Evolutionary conservation across 2,797 vertebrate genomes (phyloP), one percentile per base, ranked within the genome.

Genomic region (Threskiornis aethiopicus): DNA sequence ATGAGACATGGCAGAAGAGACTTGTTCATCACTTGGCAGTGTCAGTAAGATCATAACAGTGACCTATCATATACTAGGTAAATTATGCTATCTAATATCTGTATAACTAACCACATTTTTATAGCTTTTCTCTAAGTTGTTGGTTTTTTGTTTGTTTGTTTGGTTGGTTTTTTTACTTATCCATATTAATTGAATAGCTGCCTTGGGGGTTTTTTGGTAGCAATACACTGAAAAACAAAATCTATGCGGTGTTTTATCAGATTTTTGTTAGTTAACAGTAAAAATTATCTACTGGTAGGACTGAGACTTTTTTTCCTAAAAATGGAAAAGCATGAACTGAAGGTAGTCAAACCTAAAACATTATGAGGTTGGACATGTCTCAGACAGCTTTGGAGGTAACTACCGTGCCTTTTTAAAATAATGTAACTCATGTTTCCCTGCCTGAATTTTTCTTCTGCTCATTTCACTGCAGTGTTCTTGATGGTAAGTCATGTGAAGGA

Each of bases 371-470:
- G 7, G 25, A 35, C 15, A 44, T 5, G 4, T 44, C 47, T 72
- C 26, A 11, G 8, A 24, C 13, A 55, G 15, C 22, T 65, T 16
- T 13, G 7, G 16, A 9, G 14, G 59, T 69, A 59, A n/a, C 5
- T 79, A 49, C 8, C 25, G 13, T 52, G 15, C 51, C 52, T 58
- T 54, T 71, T 62, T 24, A 55, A 84, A 49, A 33, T 55, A 71
- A 37, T 5, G 1, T 35, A 54, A 21, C 14, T 39, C 2, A 0
- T 31, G 9, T 61, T 47, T 89, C 19, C 1, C 12, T 21, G 9
- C 11, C 20, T 89, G 24, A 55, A 18, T 39, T 84, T 44, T 80
- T 22, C 6, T 83, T 83, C 14, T 54, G 18, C 19, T 64, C 3
- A 9, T 83, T 90, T 83, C 22, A 13, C 16, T 28, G 33, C 7